Conservation (phyloP, 2,888 invertebrate species). For the Limulus polyphemus region DNA sequence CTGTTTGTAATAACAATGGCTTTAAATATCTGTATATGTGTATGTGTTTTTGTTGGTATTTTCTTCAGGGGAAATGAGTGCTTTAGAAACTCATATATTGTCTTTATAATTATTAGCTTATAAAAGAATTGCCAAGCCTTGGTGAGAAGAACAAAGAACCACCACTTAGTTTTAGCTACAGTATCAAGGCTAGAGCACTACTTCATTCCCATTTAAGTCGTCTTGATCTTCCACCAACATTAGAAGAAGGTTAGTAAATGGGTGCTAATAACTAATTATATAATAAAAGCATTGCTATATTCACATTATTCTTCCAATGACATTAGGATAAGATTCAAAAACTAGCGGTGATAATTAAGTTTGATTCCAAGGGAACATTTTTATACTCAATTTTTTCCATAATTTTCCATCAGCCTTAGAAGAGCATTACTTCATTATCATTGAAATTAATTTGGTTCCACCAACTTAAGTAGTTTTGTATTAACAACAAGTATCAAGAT, state of each 20-base stretch:
- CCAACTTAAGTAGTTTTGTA: no score
- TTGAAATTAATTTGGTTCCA: no score
- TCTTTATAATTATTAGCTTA: slow-evolving; percentile 49
- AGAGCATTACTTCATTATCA: no score
- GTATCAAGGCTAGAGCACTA: slow-evolving; percentile 70
- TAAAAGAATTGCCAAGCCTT: slow-evolving; percentile 78
- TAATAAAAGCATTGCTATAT: no score
- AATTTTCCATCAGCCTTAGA: no score
- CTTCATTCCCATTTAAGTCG: slow-evolving; percentile 92
- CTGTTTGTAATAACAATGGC: no score
- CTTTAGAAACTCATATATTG: not conserved
- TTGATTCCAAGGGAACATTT: no score
- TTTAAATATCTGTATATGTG: not conserved
- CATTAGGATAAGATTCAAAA: no score
- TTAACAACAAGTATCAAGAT: no score
- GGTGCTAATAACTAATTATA: not conserved
- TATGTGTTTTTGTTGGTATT: not conserved
- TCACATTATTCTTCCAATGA: no score
- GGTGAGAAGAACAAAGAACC: slow-evolving; percentile 93
- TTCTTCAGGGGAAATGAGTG: not conserved
- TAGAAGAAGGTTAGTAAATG: slow-evolving; percentile 61
- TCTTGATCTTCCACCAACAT: slow-evolving; percentile 56
- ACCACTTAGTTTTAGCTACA: slow-evolving; percentile 82
- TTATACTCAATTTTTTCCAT: no score
- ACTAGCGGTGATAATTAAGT: no score